Percentiles rank a stretch among this genome's conserved stretches.
phyloP scores from a whole-genome alignment of 2,797 vertebrate species.

The Bovichtus variegatus region DNA sequence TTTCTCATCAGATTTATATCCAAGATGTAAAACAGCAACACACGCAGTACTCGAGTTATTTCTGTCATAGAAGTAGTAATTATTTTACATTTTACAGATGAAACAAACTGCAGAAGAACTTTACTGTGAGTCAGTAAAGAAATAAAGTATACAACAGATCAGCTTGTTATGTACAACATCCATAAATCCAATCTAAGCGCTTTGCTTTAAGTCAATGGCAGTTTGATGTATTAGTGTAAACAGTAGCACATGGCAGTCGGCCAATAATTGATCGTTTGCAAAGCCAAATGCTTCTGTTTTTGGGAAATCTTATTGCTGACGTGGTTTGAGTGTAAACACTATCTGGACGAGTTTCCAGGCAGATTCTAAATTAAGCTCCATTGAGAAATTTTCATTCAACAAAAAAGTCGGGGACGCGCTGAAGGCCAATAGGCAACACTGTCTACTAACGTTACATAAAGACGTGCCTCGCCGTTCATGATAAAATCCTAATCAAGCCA shows the following conservation, averaged over 20 bases:
- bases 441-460: slow-evolving; percentile 15
- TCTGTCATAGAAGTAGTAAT: background rate
- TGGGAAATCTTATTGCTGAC: background rate
- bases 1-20: background rate
- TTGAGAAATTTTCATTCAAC: slow-evolving; percentile 63
- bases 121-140: background rate
- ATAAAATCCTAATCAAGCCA: background rate
- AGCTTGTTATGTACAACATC: background rate
- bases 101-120: slow-evolving; percentile 10
- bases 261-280: slow-evolving; percentile 9
- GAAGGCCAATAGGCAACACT: slow-evolving; percentile 32
- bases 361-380: slow-evolving; percentile 32
- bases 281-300: background rate
- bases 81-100: background rate
- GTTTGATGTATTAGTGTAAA: slow-evolving; percentile 14
- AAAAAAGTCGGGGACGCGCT: slow-evolving; percentile 48
- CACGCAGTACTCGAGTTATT: background rate
- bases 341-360: background rate
- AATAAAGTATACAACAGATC: background rate
- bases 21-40: background rate
- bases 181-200: background rate
- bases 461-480: slow-evolving; percentile 35
- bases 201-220: background rate
- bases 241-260: background rate
- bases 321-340: background rate